Conservation (phyloP, 2,888 invertebrate genomes). For the Anticlea derivata region DNA sequence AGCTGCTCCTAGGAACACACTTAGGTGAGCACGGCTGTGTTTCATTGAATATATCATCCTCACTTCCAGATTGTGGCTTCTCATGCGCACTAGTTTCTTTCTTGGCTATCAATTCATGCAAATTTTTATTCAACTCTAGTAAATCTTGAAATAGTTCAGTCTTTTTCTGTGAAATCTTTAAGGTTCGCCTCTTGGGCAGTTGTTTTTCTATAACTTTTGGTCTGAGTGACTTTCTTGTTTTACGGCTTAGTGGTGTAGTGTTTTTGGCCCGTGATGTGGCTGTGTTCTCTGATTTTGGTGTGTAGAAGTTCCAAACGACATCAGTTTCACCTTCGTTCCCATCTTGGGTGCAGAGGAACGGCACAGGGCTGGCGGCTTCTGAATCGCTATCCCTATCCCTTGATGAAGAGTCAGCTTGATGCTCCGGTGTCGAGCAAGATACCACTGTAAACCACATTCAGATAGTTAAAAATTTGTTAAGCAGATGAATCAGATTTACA, state of each 20-base stretch:
- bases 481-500: not conserved
- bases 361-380: slow-evolving; percentile 74
- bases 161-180: slow-evolving; percentile 60
- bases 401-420: slow-evolving; percentile 65
- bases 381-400: slow-evolving; percentile 75
- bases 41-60: slow-evolving; percentile 71
- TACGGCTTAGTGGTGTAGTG: slow-evolving; percentile 69
- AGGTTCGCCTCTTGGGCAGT: slow-evolving; percentile 58
- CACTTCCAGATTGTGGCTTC: slow-evolving; percentile 59
- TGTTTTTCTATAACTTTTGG: slow-evolving; percentile 61
- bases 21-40: slow-evolving; percentile 68
- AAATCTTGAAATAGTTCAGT: slow-evolving; percentile 72
- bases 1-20: slow-evolving; percentile 55
- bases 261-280: slow-evolving; percentile 56
- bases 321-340: slow-evolving; percentile 77
- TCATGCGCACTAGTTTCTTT: slow-evolving; percentile 44
- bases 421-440: slow-evolving; percentile 74
- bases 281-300: slow-evolving; percentile 67
- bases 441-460: slow-evolving; percentile 50
- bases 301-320: slow-evolving; percentile 80
- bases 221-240: slow-evolving; percentile 55
- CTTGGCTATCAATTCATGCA: slow-evolving; percentile 63
- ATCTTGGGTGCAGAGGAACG: slow-evolving; percentile 79
- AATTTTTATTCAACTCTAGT: slow-evolving; percentile 71
- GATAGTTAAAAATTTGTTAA: not conserved